A percentile compares a stretch with the other conserved stretches of the same genome.
These are phyloP conservation scores for Eudemis profundana DNA, from an alignment of 2,888 invertebrate species.

Conservation along the genomic window DNA sequence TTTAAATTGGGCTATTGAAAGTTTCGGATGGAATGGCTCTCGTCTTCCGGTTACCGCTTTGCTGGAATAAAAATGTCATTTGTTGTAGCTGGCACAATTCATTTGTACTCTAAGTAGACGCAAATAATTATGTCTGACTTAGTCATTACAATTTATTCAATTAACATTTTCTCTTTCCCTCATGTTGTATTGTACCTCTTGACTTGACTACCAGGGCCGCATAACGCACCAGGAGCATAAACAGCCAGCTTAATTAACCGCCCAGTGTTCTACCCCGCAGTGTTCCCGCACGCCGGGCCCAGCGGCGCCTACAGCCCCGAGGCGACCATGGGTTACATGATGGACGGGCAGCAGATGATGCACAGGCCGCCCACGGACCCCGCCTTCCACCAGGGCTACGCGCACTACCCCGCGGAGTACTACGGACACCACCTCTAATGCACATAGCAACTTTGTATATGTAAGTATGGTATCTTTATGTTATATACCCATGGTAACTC, in stretches of 20 bases:
- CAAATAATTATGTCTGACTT: too few species aligned
- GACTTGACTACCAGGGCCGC: constrained; percentile 26
- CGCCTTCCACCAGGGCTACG: constrained; percentile 96
- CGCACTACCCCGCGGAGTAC: constrained; percentile 96
- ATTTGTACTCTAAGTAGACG: constrained; percentile 25
- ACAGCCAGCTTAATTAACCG: constrained; percentile 78
- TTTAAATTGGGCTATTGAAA: constrained; percentile 43
- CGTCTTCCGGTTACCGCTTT: constrained; percentile 41
- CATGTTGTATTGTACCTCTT: neutral
- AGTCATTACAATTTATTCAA: too few species aligned
- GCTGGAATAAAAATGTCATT: constrained; percentile 39
- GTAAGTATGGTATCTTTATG: constrained; percentile 61
- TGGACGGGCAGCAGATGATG: constrained; percentile 99
- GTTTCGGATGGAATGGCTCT: constrained; percentile 39
- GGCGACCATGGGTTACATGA: constrained; percentile 98
- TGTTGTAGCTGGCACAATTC: constrained; percentile 13
- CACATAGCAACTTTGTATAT: constrained; percentile 74
- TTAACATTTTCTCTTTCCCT: neutral
- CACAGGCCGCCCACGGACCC: constrained; percentile 97
- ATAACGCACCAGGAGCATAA: constrained; percentile 31
- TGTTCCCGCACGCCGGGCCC: constrained; percentile 97
- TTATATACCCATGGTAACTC: neutral
- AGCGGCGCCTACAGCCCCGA: constrained; percentile 98
- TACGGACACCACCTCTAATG: constrained; percentile 97
- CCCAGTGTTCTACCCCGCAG: constrained; percentile 86